Base-by-base conservation (phyloP, 2,797 vertebrate species). In the Enteromius afrohamiltoni region DNA sequence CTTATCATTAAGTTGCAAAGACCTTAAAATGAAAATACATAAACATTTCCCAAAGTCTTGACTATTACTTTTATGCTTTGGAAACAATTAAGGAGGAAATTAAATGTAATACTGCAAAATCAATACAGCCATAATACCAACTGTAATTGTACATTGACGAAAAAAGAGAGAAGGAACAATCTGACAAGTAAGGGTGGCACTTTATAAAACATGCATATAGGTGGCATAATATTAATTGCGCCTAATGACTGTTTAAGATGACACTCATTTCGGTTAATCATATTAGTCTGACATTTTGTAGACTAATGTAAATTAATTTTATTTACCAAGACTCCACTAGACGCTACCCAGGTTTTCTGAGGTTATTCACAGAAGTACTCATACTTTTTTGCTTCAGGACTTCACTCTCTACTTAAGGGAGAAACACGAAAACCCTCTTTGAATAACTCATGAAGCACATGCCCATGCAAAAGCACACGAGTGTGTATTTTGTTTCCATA, bases 401-500 rank as follows among this genome's bases (percentile, higher is more conserved):
- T 14, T 31, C 45, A 79, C 79, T 81, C 68, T 85, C 84, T 79
- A 78, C 53, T 77, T 77, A 77, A 78, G 47, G 82, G 77, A 47
- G 85, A 86, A 49, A 31, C 68, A 55, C 79, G 40, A 77, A 92
- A 85, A 82, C 79, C 45, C 86, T 80, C 47, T 89, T 84, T 92
- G 79, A 90, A 89, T 89, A 74, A 88, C 82, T 88, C 69, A 83
- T 80, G 81, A 89, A 80, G 82, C 65, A 62, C 62, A 40, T 11
- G 42, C 42, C 42, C 42, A 42, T 37, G 45, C 26, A 69, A 83
- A 83, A 91, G 89, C 83, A 88, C 75, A 79, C 75, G 79, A 86
- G 83, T 89, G 85, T 90, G 89, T 90, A 87, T 91, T 91, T 85
- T 67, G 86, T 87, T 86, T 88, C 89, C 91, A 88, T 87, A 81